Evolutionary conservation across 2,797 vertebrate genomes (phyloP).

Genomic region (Brotula barbata): DNA sequence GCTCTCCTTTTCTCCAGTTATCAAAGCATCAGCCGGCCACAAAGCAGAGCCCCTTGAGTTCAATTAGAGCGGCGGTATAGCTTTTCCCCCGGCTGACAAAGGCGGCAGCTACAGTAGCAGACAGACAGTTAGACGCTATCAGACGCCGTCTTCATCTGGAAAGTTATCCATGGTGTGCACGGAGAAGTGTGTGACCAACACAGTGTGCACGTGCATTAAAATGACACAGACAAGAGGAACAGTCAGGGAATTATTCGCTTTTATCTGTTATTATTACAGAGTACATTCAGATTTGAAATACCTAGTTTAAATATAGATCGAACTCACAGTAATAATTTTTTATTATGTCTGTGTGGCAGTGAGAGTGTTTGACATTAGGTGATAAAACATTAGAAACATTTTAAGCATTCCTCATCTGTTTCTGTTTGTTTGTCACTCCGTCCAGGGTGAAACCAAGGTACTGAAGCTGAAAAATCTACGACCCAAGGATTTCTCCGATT

Average conservation of each 20-base stretch:
- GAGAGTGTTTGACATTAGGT: too few species aligned
- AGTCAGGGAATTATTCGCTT: too few species aligned
- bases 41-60: conserved; percentile 60
- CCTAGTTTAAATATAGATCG: too few species aligned
- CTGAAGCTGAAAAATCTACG: conserved; percentile 96
- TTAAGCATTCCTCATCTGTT: background rate
- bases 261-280: too few species aligned
- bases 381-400: too few species aligned
- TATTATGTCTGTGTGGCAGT: too few species aligned
- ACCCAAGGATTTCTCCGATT: conserved; percentile 94
- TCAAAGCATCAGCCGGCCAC: conserved; percentile 60
- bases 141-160: conserved; percentile 50
- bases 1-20: conserved; percentile 51
- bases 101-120: conserved; percentile 36
- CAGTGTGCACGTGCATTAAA: conserved; percentile 7
- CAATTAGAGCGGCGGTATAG: conserved; percentile 60
- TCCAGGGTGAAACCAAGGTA: conserved; percentile 96
- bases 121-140: conserved; percentile 30
- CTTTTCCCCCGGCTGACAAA: conserved; percentile 43
- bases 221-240: too few species aligned
- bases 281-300: too few species aligned
- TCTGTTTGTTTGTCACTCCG: conserved; percentile 6
- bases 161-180: conserved; percentile 44
- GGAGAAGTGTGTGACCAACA: conserved; percentile 20
- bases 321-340: too few species aligned